Evolutionary conservation across 2,113 vertebrate genomes (phyloP).

Genomic region (Corythaixoides concolor): DNA sequence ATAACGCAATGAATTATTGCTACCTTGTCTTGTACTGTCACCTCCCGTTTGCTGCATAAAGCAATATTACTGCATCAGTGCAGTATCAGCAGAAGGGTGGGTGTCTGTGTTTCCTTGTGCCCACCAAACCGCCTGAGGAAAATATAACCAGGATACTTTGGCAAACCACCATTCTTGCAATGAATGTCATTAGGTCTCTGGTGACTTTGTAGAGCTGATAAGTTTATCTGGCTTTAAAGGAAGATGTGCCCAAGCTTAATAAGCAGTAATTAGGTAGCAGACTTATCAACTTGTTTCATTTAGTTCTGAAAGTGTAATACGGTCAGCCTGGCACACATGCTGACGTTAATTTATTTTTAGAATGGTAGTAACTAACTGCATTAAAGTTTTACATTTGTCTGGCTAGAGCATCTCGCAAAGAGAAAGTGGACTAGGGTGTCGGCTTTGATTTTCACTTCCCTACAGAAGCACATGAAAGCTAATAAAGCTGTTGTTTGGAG

Average conservation of each 20-base stretch:
- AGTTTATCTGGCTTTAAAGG: not conserved
- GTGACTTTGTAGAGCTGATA: not conserved
- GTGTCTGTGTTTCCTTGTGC: not conserved
- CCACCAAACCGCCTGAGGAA: not conserved
- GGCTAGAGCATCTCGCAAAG: not conserved
- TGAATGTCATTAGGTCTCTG: not conserved
- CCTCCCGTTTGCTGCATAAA: not conserved
- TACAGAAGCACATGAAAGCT: not conserved
- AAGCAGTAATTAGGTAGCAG: not conserved
- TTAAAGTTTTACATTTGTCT: not conserved
- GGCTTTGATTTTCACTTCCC: not conserved
- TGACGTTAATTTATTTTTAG: not conserved
- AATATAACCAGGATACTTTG: not conserved
- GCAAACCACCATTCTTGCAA: not conserved
- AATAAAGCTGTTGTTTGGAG: not conserved
- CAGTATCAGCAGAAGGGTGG: not conserved
- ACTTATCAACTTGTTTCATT: not conserved
- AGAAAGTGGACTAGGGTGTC: not conserved
- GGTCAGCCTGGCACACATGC: not conserved
- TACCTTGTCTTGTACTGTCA: not conserved
- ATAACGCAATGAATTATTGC: not conserved
- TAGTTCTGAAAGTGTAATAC: not conserved
- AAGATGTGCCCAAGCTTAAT: not conserved
- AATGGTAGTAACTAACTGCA: not conserved
- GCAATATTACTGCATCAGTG: not conserved